Conservation (phyloP, 2,113 vertebrate species). For the Chamaea fasciata region DNA sequence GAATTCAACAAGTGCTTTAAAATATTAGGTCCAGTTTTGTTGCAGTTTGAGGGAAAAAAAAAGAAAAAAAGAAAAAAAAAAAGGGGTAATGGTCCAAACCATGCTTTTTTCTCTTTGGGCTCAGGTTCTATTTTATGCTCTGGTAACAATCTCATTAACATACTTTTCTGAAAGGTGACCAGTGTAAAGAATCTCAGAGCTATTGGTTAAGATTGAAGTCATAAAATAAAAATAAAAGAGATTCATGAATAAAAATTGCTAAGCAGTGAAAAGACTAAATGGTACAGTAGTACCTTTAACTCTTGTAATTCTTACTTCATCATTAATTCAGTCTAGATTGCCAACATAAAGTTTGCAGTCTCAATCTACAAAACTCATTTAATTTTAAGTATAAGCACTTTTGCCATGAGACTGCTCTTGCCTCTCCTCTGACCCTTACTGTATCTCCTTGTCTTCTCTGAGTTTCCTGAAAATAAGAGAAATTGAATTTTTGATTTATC, state of each 20-base stretch:
- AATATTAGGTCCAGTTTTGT: background rate
- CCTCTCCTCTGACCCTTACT: background rate
- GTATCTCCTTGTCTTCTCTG: background rate
- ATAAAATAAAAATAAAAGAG: background rate
- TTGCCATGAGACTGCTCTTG: background rate
- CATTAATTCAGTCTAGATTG: background rate
- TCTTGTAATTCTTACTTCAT: background rate
- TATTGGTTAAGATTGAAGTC: background rate
- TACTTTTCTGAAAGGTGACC: background rate
- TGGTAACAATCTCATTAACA: background rate
- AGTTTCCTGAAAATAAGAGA: background rate
- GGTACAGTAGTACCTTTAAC: background rate
- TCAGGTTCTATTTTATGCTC: background rate
- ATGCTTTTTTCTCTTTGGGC: background rate
- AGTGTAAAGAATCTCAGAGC: background rate
- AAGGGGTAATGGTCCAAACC: background rate
- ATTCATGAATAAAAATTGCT: background rate
- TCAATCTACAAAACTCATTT: background rate
- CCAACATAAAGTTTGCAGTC: background rate
- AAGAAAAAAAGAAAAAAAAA: fast-evolving
- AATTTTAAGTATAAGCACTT: background rate
- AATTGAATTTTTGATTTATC: background rate
- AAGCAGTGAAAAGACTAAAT: background rate
- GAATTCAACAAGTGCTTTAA: background rate
- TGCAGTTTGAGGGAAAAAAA: background rate